These are phyloP conservation scores for Altica lythri DNA, from an alignment of 2,888 invertebrate species.

Conservation along the genomic window DNA sequence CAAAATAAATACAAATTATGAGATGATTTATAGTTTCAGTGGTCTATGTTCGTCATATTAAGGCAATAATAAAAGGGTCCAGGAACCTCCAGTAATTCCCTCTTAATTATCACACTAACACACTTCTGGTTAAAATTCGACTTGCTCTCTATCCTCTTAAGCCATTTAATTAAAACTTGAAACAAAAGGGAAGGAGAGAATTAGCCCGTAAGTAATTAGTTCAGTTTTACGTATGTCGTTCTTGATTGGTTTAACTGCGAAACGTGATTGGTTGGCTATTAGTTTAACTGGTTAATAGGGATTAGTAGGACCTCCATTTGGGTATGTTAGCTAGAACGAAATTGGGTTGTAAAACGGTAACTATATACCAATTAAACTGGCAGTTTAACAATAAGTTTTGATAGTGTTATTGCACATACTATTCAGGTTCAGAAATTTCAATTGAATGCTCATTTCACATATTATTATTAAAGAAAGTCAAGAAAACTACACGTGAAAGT, in stretches of 20 bases:
- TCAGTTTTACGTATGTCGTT: conserved; percentile 35
- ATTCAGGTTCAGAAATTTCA: too few species aligned
- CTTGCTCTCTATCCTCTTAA: conserved; percentile 25
- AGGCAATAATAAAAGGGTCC: conserved; percentile 16
- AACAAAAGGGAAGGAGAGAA: conserved; percentile 31
- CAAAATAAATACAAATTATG: too few species aligned
- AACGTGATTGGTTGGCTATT: conserved; percentile 37
- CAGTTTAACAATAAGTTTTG: conserved; percentile 22
- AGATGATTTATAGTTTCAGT: too few species aligned
- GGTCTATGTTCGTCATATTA: conserved; percentile 16
- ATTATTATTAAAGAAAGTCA: too few species aligned
- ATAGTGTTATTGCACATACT: too few species aligned
- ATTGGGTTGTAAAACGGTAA: conserved; percentile 28
- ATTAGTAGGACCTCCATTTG: conserved; percentile 30
- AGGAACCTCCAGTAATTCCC: conserved; percentile 18
- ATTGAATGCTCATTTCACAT: too few species aligned
- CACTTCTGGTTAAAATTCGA: conserved; percentile 29
- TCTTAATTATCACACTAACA: conserved; percentile 30
- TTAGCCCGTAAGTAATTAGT: conserved; percentile 32
- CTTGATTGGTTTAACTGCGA: conserved; percentile 32
- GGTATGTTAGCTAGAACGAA: conserved; percentile 25
- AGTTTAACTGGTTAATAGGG: conserved; percentile 32
- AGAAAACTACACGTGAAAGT: too few species aligned
- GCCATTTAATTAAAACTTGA: conserved; percentile 33
- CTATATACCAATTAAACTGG: conserved; percentile 23